Base-by-base conservation (phyloP, 2,113 vertebrate species). In the Prunella himalayana region DNA sequence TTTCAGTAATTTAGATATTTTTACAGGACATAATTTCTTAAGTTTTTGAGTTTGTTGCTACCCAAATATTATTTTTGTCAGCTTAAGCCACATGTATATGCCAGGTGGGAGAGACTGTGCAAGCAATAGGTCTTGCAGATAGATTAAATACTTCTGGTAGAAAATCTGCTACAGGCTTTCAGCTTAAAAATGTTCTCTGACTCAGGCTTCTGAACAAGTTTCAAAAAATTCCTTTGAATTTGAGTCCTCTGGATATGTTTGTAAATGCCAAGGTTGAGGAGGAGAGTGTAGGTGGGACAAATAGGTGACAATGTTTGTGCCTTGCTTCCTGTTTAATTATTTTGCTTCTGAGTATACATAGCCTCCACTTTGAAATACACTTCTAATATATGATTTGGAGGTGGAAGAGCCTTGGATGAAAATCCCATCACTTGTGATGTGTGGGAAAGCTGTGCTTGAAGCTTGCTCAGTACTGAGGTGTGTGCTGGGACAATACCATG, bases 111-210 rank as follows among this genome's bases (percentile, higher is more conserved):
- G 39, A 44, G 27, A 56, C 16, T 71, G n/a, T 88, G 41, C 47
- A 45, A 82, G 37, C 54, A 69, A 23, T 44, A 81, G 47, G 37
- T 82, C 88, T 92, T 86, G 53, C 70, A 90, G 75, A 64, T 30
- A 69, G 56, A 78, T 85, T 64, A 88, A 92, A 71, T 81, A 65
- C 20, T 80, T 94, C 33, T 92, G 45, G 28, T 79, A 39, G 27
- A 57, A 91, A 97, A 89, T 37, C 45, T 85, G 41, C 71, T 51
- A 19, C 49, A 22, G 35, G 44, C 37, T 90, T 96, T 79, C 56
- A 60, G 41, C 14, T 77, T 63, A 54, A 60, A 80, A 51, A 47
- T 72, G 10, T 41, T 49, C 41, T 57, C 16, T 66, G 47, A 56
- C 51, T 83, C 20, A 31, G 76, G 19, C 53, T 83, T 94, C 47